Conservation (phyloP, 2,113 vertebrate genomes). For the Potamarius usumacintae region DNA sequence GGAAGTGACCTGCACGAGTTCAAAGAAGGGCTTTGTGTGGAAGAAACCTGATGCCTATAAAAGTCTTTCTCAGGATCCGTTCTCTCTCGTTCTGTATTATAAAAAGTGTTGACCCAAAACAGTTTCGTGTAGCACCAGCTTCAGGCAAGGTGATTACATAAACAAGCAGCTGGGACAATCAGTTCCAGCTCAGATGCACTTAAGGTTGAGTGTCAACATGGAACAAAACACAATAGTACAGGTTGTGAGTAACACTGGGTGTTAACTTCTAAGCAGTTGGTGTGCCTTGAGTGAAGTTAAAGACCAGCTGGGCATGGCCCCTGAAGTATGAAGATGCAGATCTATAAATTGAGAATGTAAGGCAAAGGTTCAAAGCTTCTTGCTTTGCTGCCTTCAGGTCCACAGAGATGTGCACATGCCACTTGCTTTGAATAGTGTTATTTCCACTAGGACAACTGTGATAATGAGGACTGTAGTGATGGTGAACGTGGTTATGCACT, state of each 20-base stretch:
- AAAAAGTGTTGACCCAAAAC: slow-evolving; percentile 42
- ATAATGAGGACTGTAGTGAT: background rate
- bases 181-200: slow-evolving; percentile 34
- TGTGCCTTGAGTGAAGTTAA: background rate
- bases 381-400: background rate
- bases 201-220: slow-evolving; percentile 25
- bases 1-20: slow-evolving; percentile 8
- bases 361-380: background rate
- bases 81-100: slow-evolving; percentile 25
- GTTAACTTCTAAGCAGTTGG: background rate
- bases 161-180: slow-evolving; percentile 42
- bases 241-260: background rate
- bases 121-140: slow-evolving; percentile 22
- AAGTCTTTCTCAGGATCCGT: slow-evolving; percentile 22
- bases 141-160: slow-evolving; percentile 43
- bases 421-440: background rate
- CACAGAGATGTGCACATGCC: background rate
- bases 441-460: background rate
- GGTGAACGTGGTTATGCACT: background rate
- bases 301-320: slow-evolving; percentile 1
- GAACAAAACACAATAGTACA: slow-evolving; percentile 29
- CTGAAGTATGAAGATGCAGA: background rate
- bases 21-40: background rate
- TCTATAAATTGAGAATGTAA: slow-evolving; percentile 2
- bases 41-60: slow-evolving; percentile 24